Evolutionary conservation across 2,888 invertebrate species (phyloP).

Genomic region (Eupithecia exiguata): DNA sequence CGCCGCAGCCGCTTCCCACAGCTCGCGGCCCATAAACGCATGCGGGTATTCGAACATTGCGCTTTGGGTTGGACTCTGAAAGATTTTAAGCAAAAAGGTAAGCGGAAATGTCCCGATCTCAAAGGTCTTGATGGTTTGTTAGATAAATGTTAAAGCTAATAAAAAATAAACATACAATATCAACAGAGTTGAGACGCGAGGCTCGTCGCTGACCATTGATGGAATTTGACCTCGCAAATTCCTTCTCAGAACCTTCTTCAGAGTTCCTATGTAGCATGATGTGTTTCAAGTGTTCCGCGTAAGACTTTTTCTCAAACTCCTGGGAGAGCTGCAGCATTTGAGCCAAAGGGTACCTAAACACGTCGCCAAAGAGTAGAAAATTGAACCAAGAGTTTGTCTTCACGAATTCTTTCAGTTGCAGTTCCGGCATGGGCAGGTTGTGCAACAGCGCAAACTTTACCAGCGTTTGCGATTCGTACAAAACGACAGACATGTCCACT

Average conservation of each 20-base stretch:
- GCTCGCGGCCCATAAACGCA: slow-evolving; percentile 72
- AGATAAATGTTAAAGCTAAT: neutral
- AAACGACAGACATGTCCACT: slow-evolving; percentile 70
- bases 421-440: slow-evolving; percentile 83
- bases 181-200: slow-evolving; percentile 70
- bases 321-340: slow-evolving; percentile 84
- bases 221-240: slow-evolving; percentile 60
- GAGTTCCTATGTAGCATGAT: slow-evolving; percentile 72
- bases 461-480: slow-evolving; percentile 84
- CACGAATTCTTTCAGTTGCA: slow-evolving; percentile 85
- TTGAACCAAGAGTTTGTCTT: slow-evolving; percentile 87
- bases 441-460: slow-evolving; percentile 85
- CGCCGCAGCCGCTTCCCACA: slow-evolving; percentile 86
- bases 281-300: slow-evolving; percentile 85
- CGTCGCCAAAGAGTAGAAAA: slow-evolving; percentile 87
- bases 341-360: slow-evolving; percentile 86
- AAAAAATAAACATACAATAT: slow-evolving; percentile 62
- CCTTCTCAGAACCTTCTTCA: slow-evolving; percentile 73
- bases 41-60: slow-evolving; percentile 73
- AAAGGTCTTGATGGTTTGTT: neutral
- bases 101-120: neutral
- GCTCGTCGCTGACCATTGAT: slow-evolving; percentile 68
- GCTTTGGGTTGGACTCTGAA: slow-evolving; percentile 61
- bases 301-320: slow-evolving; percentile 81
- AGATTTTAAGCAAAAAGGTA: neutral